Conservation (phyloP, 2,797 vertebrate genomes). For the Pygocentrus nattereri region DNA sequence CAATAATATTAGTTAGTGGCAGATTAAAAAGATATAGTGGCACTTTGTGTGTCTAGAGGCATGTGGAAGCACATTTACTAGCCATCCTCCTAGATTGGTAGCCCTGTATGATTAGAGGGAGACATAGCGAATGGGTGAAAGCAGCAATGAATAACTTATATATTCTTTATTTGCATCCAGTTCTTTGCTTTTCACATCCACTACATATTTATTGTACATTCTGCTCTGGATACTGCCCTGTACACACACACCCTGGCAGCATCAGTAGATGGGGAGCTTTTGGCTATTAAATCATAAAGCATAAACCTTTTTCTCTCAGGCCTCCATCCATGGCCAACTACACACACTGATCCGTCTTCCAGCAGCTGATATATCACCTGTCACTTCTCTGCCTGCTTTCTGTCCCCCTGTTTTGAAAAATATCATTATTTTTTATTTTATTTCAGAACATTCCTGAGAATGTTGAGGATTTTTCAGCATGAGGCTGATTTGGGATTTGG, state of each 20-base stretch:
- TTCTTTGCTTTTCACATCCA: too few relatives aligned
- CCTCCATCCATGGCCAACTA: neutral
- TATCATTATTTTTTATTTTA: neutral
- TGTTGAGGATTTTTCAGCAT: neutral
- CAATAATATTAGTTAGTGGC: too few relatives aligned
- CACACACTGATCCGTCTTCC: neutral
- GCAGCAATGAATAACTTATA: too few relatives aligned
- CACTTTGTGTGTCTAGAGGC: too few relatives aligned
- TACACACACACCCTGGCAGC: slow-evolving; percentile 2
- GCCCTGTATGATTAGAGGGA: too few relatives aligned
- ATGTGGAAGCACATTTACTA: too few relatives aligned
- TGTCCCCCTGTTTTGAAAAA: neutral
- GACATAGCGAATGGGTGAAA: too few relatives aligned
- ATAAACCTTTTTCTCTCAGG: slow-evolving; percentile 22
- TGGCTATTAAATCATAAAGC: slow-evolving; percentile 26
- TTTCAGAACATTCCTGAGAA: slow-evolving; percentile 9
- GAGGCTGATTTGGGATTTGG: neutral
- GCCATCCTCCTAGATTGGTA: too few relatives aligned
- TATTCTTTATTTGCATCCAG: too few relatives aligned
- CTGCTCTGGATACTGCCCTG: too few relatives aligned
- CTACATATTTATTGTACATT: too few relatives aligned
- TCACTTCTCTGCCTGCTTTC: neutral
- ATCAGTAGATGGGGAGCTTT: neutral
- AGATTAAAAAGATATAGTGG: too few relatives aligned
- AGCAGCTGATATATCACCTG: neutral